Evolutionary conservation across 2,797 vertebrate genomes (phyloP), one percentile per base, ranked within the genome.

Genomic region (Dendrocincla tyrannina): DNA sequence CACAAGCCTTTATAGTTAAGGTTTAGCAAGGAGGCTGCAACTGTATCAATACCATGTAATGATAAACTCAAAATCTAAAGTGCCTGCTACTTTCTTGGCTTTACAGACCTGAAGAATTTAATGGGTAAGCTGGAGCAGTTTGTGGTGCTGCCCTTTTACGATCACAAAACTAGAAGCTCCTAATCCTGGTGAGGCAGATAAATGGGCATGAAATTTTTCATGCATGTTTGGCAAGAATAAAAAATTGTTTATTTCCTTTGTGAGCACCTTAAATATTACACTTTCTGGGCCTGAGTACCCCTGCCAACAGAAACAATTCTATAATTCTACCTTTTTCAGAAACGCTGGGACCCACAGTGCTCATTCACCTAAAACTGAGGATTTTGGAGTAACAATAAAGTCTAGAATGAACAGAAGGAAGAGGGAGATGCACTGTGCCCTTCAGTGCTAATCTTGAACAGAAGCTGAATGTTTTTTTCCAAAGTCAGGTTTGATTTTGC

Each of bases 121-220:
- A 60, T 19, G 80, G 80, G 37, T 96, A 75, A 80, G 72, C 96
- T n/a, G 97, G 97, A 94, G 94, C 79, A 11, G 95, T 96, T 9
- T 94, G 95, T 81, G 97, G 95, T 27, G 27, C 59, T 41, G 64
- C 49, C 10, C 97, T 98, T 66, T 97, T 98, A 78, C 90, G 97
- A 16, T 79, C 94, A 64, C 67, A 95, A 52, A 96, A 96, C 83
- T 96, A 32, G 84, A 96, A 79, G 88, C 14, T 73, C 27, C 33
- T 42, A 44, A 37, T 4, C 12, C 10, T 25, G 11, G 13, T 28
- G 28, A 75, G 11, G 37, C 1, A 60, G 44, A 32, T 7, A n/a
- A 53, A 68, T 13, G 85, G 27, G 33, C 14, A 11, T n/a, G 10
- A 5, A n/a, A 22, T 56, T 82, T 72, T 85, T 7, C 18, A n/a